These are phyloP conservation scores for Callyntrura sp. DNA, from an alignment of 2,888 invertebrate genomes.

Conservation along the genomic window DNA sequence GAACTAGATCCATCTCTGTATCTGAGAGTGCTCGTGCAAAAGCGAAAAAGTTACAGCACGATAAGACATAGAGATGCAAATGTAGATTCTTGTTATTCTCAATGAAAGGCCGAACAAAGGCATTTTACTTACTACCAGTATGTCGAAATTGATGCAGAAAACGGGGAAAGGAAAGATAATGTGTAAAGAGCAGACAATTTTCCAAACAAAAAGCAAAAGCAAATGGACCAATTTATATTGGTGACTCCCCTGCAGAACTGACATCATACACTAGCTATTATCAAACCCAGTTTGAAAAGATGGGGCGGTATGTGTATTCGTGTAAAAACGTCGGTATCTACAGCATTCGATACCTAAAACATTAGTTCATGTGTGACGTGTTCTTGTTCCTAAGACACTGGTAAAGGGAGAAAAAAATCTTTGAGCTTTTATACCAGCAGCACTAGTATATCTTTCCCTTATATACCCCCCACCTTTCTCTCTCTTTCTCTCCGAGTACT, in stretches of 20 bases:
- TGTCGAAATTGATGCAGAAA: neutral
- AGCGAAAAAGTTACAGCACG: neutral
- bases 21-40: too few species aligned
- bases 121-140: neutral
- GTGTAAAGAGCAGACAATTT: constrained; percentile 33
- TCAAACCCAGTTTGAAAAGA: constrained; percentile 20
- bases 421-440: constrained; percentile 21
- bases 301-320: constrained; percentile 17
- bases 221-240: constrained; percentile 71
- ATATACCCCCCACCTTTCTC: neutral
- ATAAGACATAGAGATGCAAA: neutral
- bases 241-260: neutral
- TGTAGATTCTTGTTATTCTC: neutral
- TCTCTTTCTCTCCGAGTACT: neutral
- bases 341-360: too few species aligned
- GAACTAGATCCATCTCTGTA: too few species aligned
- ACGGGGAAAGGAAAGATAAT: neutral
- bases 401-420: constrained; percentile 13
- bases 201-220: constrained; percentile 57
- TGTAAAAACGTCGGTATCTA: neutral
- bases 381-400: constrained; percentile 15
- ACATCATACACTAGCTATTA: constrained; percentile 39
- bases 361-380: constrained; percentile 27
- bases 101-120: neutral
- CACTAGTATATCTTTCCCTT: neutral